Evolutionary conservation across 2,888 invertebrate species (phyloP).

Genomic region (Rhingia campestris): DNA sequence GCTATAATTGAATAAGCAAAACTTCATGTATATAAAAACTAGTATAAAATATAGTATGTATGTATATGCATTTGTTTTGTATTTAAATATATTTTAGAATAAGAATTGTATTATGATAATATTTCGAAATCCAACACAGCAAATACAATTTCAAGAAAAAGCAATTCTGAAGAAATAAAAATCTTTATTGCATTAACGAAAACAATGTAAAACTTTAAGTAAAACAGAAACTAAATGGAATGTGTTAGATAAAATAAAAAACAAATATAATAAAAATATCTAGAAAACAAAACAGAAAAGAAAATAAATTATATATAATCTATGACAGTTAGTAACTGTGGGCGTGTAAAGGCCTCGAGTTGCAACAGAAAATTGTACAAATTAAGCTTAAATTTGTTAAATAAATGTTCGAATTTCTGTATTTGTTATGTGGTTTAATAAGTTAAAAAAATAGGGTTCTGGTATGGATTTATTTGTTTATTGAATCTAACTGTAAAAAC

Average conservation of each 20-base stretch:
- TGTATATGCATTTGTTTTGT: constrained; percentile 16
- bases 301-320: too few relatives aligned
- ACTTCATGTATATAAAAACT: constrained; percentile 22
- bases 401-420: too few relatives aligned
- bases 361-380: background rate
- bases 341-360: constrained; percentile 20
- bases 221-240: constrained; percentile 52
- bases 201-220: constrained; percentile 29
- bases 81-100: constrained; percentile 18
- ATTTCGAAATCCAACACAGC: constrained; percentile 59
- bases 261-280: constrained; percentile 41
- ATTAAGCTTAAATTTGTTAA: background rate
- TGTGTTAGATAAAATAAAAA: constrained; percentile 51
- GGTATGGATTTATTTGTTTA: background rate
- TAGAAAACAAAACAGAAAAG: constrained; percentile 18
- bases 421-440: background rate
- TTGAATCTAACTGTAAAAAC: constrained; percentile 2
- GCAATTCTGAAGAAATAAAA: constrained; percentile 11
- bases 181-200: constrained; percentile 4
- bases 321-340: constrained; percentile 22
- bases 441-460: background rate
- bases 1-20: constrained; percentile 35
- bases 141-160: constrained; percentile 36
- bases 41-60: constrained; percentile 37
- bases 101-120: constrained; percentile 16